Conservation (phyloP, 2,113 vertebrate genomes). For the Tyrannus savana region DNA sequence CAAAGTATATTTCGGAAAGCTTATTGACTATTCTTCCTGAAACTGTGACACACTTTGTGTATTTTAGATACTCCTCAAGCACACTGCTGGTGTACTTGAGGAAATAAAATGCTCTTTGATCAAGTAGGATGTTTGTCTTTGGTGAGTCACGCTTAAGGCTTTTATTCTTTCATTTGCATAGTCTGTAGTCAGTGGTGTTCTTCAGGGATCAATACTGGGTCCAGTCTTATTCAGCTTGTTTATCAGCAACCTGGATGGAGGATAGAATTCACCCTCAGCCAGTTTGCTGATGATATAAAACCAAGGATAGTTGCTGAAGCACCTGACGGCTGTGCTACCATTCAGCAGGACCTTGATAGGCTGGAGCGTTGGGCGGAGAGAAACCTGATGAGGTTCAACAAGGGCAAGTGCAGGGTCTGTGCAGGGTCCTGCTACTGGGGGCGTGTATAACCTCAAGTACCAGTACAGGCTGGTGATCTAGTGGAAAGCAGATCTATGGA, state of each 20-base stretch:
- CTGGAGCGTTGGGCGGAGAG: background rate
- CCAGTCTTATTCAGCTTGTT: background rate
- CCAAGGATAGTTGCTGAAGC: background rate
- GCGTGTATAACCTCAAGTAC: background rate
- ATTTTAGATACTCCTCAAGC: background rate
- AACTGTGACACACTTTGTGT: background rate
- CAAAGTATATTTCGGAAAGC: background rate
- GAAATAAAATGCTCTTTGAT: background rate
- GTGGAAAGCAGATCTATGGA: background rate
- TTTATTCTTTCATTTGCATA: background rate
- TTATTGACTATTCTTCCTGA: background rate
- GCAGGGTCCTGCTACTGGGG: background rate
- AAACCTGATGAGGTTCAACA: fast-evolving
- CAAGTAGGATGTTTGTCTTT: background rate
- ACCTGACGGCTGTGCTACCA: background rate
- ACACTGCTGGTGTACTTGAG: background rate
- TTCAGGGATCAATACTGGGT: background rate
- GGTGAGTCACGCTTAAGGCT: background rate
- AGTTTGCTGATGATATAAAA: background rate
- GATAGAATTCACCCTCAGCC: background rate
- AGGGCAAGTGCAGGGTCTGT: background rate
- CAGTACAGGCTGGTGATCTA: background rate
- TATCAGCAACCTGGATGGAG: background rate
- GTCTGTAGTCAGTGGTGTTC: background rate
- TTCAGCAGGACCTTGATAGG: fast-evolving